phyloP scores from a whole-genome alignment of 2,797 vertebrate species.

The Sternotherus odoratus region DNA sequence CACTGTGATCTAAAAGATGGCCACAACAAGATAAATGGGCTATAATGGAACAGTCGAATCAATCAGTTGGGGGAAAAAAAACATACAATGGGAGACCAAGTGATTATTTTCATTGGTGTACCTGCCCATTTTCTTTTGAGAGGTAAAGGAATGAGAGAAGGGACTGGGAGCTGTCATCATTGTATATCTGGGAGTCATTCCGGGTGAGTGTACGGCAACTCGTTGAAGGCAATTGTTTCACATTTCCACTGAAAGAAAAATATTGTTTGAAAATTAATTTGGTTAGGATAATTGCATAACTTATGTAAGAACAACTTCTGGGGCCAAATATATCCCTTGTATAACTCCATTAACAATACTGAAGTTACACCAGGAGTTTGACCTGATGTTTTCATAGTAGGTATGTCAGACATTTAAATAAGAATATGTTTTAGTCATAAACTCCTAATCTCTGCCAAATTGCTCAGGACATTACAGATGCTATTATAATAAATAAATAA shows the following conservation, averaged over 20 bases:
- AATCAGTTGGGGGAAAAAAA: neutral
- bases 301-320: neutral
- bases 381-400: neutral
- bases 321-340: neutral
- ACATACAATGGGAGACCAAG: neutral
- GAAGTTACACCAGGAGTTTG: neutral
- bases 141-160: neutral
- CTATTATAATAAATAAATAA: neutral
- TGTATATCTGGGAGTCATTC: neutral
- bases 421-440: neutral
- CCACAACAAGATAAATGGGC: neutral
- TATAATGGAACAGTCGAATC: neutral
- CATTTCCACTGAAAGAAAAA: neutral
- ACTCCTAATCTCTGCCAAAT: neutral
- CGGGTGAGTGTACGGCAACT: neutral
- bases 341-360: neutral
- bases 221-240: neutral
- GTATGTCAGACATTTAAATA: neutral
- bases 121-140: neutral
- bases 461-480: neutral
- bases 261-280: neutral
- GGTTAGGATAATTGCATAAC: neutral
- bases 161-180: neutral
- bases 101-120: neutral
- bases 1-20: neutral